Conservation (phyloP, 1,140 invertebrate genomes). For the Hylaeus anthracinus region DNA sequence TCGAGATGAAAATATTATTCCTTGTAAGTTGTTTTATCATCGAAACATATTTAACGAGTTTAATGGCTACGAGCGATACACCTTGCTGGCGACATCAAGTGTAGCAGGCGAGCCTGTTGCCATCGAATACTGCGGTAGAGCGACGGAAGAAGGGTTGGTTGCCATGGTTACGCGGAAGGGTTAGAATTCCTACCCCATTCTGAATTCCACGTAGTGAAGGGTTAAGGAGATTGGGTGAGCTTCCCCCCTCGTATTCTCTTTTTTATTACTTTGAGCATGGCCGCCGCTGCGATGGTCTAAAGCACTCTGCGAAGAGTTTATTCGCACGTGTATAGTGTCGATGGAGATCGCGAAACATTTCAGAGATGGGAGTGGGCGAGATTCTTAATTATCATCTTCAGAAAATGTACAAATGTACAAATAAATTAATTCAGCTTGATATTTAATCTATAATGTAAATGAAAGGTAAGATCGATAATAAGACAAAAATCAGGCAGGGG, state of each 20-base stretch:
- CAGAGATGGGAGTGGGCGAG: no score
- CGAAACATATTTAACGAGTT: background rate
- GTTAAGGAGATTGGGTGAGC: constrained; percentile 78
- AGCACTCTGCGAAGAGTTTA: background rate
- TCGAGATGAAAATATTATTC: background rate
- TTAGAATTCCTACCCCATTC: constrained; percentile 67
- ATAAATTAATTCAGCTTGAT: no score
- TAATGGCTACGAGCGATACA: constrained; percentile 42
- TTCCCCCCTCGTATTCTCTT: constrained; percentile 31
- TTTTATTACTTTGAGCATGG: constrained; percentile 52
- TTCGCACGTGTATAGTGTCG: background rate
- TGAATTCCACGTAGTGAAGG: constrained; percentile 68
- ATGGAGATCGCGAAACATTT: background rate
- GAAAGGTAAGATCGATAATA: no score
- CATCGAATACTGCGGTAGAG: constrained; percentile 65
- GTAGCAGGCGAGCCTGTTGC: constrained; percentile 66
- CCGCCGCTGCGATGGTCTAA: constrained; percentile 17
- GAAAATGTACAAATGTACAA: no score
- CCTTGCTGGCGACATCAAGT: constrained; percentile 41
- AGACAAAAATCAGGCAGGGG: no score
- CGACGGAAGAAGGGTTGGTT: constrained; percentile 75
- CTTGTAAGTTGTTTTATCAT: no score
- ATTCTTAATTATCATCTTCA: no score
- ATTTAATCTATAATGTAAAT: no score
- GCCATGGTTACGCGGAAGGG: constrained; percentile 76